phyloP scores from a whole-genome alignment of 2,797 vertebrate species.

The Malurus leucopterus region DNA sequence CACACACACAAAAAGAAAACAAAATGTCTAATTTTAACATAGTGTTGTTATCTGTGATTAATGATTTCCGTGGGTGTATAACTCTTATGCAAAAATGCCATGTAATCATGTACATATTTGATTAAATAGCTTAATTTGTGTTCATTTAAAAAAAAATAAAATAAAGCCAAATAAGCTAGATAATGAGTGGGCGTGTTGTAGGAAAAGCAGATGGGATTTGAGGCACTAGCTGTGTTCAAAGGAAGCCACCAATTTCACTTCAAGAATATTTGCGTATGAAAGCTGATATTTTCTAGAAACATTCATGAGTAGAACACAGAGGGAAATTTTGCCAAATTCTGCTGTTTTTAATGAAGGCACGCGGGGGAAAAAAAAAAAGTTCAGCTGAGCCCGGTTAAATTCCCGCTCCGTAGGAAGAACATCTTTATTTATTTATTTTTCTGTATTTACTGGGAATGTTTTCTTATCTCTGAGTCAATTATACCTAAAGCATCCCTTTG shows the following conservation, averaged over 20 bases:
- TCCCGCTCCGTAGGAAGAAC: constrained; percentile 11
- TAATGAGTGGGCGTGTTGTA: constrained; percentile 69
- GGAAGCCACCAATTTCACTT: constrained; percentile 63
- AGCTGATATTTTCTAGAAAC: constrained; percentile 66
- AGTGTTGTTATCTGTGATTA: constrained; percentile 67
- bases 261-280: constrained; percentile 66
- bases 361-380: not conserved
- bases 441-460: constrained; percentile 37
- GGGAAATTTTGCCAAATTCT: constrained; percentile 62
- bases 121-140: constrained; percentile 69
- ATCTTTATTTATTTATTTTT: constrained; percentile 43
- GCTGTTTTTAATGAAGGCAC: constrained; percentile 45
- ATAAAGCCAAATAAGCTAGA: constrained; percentile 69
- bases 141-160: constrained; percentile 62
- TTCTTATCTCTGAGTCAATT: constrained; percentile 39
- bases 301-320: constrained; percentile 62
- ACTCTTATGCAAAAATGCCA: constrained; percentile 65
- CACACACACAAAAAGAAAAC: constrained; percentile 31
- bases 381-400: constrained; percentile 31
- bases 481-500: constrained; percentile 28
- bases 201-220: constrained; percentile 67
- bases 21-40: constrained; percentile 66
- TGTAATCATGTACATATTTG: constrained; percentile 68
- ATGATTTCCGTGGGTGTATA: constrained; percentile 66
- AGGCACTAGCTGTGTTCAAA: constrained; percentile 61